Evolutionary conservation across 2,888 invertebrate genomes (phyloP).

Genomic region (Andrena marginata): DNA sequence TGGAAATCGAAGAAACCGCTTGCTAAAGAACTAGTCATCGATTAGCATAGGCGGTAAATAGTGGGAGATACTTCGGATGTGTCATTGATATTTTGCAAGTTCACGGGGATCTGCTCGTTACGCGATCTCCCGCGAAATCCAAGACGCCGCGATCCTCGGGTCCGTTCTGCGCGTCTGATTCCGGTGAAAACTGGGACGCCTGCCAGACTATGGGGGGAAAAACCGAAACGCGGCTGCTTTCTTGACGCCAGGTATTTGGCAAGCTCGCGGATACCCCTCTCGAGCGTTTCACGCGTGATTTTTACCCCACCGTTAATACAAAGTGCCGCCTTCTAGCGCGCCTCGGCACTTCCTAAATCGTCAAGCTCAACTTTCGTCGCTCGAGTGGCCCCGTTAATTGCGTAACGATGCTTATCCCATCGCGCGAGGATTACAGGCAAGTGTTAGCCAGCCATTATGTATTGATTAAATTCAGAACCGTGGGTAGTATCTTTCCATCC

Average conservation of each 20-base stretch:
- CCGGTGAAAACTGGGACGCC: constrained; percentile 60
- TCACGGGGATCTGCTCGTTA: constrained; percentile 7
- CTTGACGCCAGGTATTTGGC: constrained; percentile 62
- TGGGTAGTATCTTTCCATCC: too few species aligned
- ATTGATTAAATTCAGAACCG: too few species aligned
- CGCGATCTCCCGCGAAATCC: constrained; percentile 43
- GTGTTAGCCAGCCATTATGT: too few species aligned
- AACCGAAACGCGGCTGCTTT: constrained; percentile 44
- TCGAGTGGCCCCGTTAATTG: too few species aligned
- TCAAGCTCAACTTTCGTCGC: too few species aligned
- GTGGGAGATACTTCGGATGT: background rate
- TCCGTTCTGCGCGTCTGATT: constrained; percentile 56
- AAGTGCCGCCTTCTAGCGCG: background rate
- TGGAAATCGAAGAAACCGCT: background rate
- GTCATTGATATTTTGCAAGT: background rate
- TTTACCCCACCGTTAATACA: constrained; percentile 14
- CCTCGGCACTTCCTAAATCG: too few species aligned
- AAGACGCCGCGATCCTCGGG: constrained; percentile 48
- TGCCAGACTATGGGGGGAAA: constrained; percentile 60
- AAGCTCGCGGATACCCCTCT: constrained; percentile 15
- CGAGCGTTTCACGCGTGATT: background rate
- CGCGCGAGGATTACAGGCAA: too few species aligned
- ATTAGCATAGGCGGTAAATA: background rate
- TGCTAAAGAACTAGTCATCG: background rate
- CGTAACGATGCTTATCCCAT: too few species aligned